Conservation (phyloP, 1,140 invertebrate species). For the Drosophila varians region DNA sequence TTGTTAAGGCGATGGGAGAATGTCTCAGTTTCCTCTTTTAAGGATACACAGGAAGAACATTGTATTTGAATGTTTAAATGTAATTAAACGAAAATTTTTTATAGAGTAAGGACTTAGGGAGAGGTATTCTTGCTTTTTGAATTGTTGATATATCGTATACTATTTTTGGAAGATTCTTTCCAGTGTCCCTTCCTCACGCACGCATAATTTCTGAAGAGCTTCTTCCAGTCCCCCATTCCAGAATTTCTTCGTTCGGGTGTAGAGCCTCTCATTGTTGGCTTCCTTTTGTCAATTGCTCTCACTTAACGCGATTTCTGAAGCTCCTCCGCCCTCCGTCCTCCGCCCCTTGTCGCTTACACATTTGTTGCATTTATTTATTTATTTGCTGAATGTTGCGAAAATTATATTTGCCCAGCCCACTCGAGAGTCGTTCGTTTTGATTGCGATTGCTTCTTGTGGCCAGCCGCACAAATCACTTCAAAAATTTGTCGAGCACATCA, state of each 20-base stretch:
- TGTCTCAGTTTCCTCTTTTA: background rate
- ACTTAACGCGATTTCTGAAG: conserved; percentile 60
- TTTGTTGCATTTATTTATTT: conserved; percentile 72
- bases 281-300: conserved; percentile 79
- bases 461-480: conserved; percentile 69
- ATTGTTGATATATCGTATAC: too few species aligned
- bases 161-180: background rate
- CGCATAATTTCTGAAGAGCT: conserved; percentile 77
- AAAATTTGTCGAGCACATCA: conserved; percentile 43
- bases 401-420: conserved; percentile 75
- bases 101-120: too few species aligned
- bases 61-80: too few species aligned
- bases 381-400: conserved; percentile 69
- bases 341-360: background rate
- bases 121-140: too few species aligned
- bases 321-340: background rate
- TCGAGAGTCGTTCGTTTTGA: conserved; percentile 62
- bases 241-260: conserved; percentile 1
- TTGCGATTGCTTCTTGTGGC: conserved; percentile 61
- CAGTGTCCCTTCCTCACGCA: conserved; percentile 49
- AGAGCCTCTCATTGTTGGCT: conserved; percentile 58
- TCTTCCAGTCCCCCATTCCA: conserved; percentile 47
- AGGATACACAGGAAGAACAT: conserved; percentile 13
- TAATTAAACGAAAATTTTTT: too few species aligned
- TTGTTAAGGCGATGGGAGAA: conserved; percentile 19